Base-by-base conservation (phyloP, 1,140 invertebrate species). In the Solen grandis region DNA sequence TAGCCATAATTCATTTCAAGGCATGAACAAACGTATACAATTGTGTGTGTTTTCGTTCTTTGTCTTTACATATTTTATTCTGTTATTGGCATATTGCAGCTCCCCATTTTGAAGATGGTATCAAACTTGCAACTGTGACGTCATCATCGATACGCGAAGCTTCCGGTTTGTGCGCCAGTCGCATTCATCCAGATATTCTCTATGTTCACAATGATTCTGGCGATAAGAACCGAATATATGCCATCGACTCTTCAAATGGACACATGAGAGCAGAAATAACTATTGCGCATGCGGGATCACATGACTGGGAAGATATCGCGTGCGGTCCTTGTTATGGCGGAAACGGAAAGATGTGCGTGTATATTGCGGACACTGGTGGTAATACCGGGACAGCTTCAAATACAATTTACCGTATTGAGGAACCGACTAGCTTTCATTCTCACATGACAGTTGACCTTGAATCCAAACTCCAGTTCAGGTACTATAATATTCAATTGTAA, bases 171-270 rank as follows among this genome's bases (percentile, higher is more conserved):
- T 82, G 77, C 5, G 82, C 78, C 50, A 84, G 82, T 35, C 55
- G 84, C 5, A n/a, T 70, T 5, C 78, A 84, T 36, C 16, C 50
- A 25, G 74, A 73, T 50, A 50, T 85, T 33, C 50, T 84, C 4
- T 85, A 85, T 60, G 72, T 59, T 0, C 82, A 74, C 33, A 85
- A 85, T 63, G 81, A 85, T 62, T 54, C 78, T 19, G 82, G 82
- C 16, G 78, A 41, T 52, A 29, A 13, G 8, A 76, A 38, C 69
- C 8, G 55, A 0, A 57, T 84, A 41, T 84, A 50, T 52, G 83
- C 80, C 31, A 31, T n/a, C n/a, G n/a, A n/a, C n/a, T n/a, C n/a
- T n/a, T n/a, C n/a, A n/a, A n/a, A n/a, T n/a, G n/a, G n/a, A 46
- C 41, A 19, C 41, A 10, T 46, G 19, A 19, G 41, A 46, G 19